These are phyloP conservation scores for Synanthedon formicaeformis DNA, from an alignment of 2,888 invertebrate species.

Conservation along the genomic window DNA sequence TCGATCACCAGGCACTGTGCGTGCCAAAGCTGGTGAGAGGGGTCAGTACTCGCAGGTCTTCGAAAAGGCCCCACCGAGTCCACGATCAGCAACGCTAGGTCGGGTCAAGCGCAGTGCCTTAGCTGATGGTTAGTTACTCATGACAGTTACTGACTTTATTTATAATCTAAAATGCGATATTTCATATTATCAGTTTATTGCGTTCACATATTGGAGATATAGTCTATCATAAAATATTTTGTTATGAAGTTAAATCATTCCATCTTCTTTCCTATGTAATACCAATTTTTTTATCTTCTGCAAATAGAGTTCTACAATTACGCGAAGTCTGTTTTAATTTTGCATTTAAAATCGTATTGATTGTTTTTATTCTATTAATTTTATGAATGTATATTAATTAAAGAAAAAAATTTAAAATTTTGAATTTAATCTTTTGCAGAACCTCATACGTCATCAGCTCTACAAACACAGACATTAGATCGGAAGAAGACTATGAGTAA, in stretches of 20 bases:
- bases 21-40: constrained; percentile 52
- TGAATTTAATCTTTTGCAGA: constrained; percentile 24
- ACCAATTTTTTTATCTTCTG: no score
- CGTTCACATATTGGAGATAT: no score
- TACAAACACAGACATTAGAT: constrained; percentile 59
- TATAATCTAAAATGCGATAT: not conserved
- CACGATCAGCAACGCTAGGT: constrained; percentile 57
- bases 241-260: no score
- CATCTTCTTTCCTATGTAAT: no score
- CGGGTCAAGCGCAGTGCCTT: constrained; percentile 51
- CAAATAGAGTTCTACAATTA: no score
- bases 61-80: constrained; percentile 69
- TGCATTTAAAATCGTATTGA: no score
- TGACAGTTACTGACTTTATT: not conserved
- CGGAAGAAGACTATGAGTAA: constrained; percentile 37
- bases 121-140: constrained; percentile 34
- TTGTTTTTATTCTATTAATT: no score
- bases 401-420: no score
- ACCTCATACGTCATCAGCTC: constrained; percentile 60
- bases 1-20: constrained; percentile 44
- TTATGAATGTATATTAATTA: no score
- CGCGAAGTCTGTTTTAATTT: no score
- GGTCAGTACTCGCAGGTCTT: constrained; percentile 69
- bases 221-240: no score
- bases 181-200: no score